Evolutionary conservation across 1,140 invertebrate genomes (phyloP), one percentile per base, ranked within the genome.

Genomic region (Drosophila baimaii): DNA sequence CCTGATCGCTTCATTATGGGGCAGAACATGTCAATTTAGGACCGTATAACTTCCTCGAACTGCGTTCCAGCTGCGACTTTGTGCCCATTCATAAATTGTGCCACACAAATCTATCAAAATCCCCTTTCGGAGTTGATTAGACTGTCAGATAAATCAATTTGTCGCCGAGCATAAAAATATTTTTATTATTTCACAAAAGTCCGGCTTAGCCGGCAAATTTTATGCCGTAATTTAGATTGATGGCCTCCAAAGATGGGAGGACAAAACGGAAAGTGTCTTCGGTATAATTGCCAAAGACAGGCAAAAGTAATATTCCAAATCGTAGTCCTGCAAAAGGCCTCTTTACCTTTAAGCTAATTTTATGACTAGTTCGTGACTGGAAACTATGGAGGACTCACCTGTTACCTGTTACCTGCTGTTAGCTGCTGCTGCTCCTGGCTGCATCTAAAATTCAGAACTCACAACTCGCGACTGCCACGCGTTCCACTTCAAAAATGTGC

Each of bases 1-100:
- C 62, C 73, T 84, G 81, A 85, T 84, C 77, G 73, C 83, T 88
- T 88, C 77, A 88, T 88, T 84, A 88, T 89, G 71, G 62, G 52
- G 64, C 58, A 71, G 68, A 77, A 88, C 71, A 83, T 88, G 76
- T 86, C 83, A 86, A 86, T 86, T 83, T 78, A 35, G 57, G 75
- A 37, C 51, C 47, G 29, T 13, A 37, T 19, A 58, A 47, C 61
- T 75, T 56, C 70, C 35, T 31, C 12, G 46, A 77, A 82, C 57
- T 69, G 64, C 43, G 47, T 69, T 82, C 74, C 79, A 83, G 80
- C 61, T 63, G 72, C 35, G 59, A 27, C 73, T 70, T 70, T 70
- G 68, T 71, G 41, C n/a, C 69, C 69, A 80, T 70, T 71, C 76
- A 82, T 70, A 77, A 57, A 77, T 69, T n/a, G n/a, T 62, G 52